Conservation (phyloP, 92 coral and sea anemone genomes). For the Porites evermanni region DNA sequence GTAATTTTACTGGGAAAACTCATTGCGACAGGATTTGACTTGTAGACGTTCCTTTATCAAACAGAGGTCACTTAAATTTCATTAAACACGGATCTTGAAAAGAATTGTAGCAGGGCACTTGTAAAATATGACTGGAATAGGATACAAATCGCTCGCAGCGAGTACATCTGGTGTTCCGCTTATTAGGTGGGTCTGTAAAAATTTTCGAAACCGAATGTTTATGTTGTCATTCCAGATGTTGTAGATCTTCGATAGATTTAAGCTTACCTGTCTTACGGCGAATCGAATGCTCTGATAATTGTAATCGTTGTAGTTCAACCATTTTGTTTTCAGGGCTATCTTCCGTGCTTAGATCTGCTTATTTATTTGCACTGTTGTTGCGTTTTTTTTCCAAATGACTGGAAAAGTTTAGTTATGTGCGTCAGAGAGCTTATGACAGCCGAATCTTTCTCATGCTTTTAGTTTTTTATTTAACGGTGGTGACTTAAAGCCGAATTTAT, state of each 20-base stretch:
- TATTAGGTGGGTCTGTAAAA: constrained; percentile 54
- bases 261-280: background rate
- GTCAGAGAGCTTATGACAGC: too few species aligned
- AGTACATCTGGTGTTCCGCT: constrained; percentile 48
- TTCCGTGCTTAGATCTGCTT: background rate
- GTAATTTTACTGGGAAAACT: constrained; percentile 48
- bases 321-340: background rate
- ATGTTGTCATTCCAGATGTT: background rate
- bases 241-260: background rate
- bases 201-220: background rate
- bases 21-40: too few species aligned
- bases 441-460: too few species aligned
- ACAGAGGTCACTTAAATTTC: background rate
- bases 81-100: background rate
- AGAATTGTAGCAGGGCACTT: background rate
- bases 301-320: background rate
- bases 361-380: background rate
- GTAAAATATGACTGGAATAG: constrained; percentile 31
- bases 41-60: background rate
- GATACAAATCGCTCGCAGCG: constrained; percentile 47
- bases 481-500: too few species aligned
- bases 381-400: too few species aligned
- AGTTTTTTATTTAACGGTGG: too few species aligned
- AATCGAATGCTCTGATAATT: background rate
- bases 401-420: too few species aligned